Evolutionary conservation across 2,797 vertebrate genomes (phyloP), one percentile per base, ranked within the genome.

Genomic region (Sebastes jordani): DNA sequence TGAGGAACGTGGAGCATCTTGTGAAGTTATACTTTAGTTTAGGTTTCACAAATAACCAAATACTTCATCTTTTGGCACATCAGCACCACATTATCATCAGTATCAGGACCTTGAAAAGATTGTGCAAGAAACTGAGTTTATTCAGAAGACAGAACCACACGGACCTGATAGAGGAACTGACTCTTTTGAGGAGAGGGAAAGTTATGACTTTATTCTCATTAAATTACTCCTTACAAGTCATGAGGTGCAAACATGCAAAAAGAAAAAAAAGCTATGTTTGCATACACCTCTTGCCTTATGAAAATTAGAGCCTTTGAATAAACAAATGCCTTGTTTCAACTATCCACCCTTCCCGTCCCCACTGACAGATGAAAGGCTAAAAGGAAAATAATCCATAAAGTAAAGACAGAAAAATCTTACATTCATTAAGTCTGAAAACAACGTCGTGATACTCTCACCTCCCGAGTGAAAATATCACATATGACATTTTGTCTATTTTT

Each of bases 251-350:
- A 74, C 73, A 91, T n/a, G 20, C 49, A 52, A n/a, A 52, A 52
- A 52, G n/a, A n/a, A 49, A 86, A 92, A 0, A 2, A 69, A 68
- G 4, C 32, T n/a, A 63, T 67, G 69, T 91, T 90, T 92, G 82
- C 86, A 80, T 88, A 74, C 11, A 61, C 34, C 55, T 82, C 71
- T 84, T 70, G 59, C 29, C 11, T 70, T 62, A 71, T 81, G 78
- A 75, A 86, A 88, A 90, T 72, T 7, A 67, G 42, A 60, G 27
- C 30, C n/a, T 74, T 80, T 86, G 46, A 76, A 75, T 88, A 80
- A n/a, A 80, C 64, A 22, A 30, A 32, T 1, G 0, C 86, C 74
- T 65, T 81, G 63, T 70, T 85, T 59, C 74, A 87, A 84, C 68
- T 2, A 64, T 46, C 72, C 29, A 46, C 22, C 23, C 63, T 49